Conservation (phyloP, 2,888 invertebrate species). For the Habrosyne pyritoides region DNA sequence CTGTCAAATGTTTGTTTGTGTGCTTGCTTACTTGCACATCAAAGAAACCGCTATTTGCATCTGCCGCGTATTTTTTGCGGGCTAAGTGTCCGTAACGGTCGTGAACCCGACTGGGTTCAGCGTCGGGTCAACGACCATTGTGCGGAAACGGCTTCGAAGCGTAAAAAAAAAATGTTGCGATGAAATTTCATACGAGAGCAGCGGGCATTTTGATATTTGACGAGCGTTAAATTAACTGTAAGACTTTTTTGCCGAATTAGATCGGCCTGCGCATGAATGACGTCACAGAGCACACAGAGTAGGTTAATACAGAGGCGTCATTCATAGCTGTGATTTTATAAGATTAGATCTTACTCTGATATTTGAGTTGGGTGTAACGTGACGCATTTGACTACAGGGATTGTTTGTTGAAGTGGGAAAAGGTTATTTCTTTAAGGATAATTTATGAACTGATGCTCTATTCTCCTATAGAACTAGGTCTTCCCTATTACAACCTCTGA, state of each 20-base stretch:
- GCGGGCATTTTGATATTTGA: constrained; percentile 54
- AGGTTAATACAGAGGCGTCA: not conserved
- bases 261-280: not conserved
- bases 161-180: constrained; percentile 47
- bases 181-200: constrained; percentile 60
- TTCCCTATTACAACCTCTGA: not conserved
- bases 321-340: not conserved
- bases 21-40: constrained; percentile 31
- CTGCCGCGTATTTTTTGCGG: constrained; percentile 49
- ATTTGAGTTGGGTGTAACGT: not conserved
- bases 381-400: not conserved
- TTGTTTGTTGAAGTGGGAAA: not conserved
- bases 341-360: not conserved
- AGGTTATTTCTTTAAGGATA: not conserved
- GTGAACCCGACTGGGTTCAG: constrained; percentile 58
- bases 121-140: constrained; percentile 52
- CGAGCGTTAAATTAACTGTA: constrained; percentile 47
- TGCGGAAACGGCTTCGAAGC: constrained; percentile 43
- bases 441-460: not conserved
- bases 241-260: constrained; percentile 10
- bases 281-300: not conserved
- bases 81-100: constrained; percentile 61
- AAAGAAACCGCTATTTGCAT: constrained; percentile 44
- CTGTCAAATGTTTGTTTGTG: constrained; percentile 21
- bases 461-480: not conserved